Conservation (phyloP, 1,140 invertebrate species). For the Lepidotrigona ventralis region DNA sequence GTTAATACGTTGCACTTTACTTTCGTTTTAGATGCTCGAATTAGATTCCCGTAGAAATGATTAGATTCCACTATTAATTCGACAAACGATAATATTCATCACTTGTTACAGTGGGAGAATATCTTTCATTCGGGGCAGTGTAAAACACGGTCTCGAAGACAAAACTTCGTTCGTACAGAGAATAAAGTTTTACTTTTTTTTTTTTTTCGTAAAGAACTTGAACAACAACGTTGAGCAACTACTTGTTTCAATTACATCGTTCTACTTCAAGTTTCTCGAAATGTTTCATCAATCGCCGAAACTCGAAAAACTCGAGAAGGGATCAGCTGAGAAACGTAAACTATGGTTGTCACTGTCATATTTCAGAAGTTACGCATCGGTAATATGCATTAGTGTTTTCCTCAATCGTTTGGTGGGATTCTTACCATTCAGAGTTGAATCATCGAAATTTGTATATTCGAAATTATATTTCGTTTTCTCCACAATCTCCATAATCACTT, state of each 20-base stretch:
- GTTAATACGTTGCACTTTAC: background rate
- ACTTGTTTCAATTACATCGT: background rate
- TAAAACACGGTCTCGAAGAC: background rate
- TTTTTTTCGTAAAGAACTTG: background rate
- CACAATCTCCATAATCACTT: conserved; percentile 12
- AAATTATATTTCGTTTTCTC: conserved; percentile 45
- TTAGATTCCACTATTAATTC: conserved; percentile 23
- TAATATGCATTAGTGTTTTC: conserved; percentile 48
- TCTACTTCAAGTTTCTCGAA: background rate
- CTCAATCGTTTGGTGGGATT: conserved; percentile 54
- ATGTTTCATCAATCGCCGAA: background rate
- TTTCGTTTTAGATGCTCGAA: background rate
- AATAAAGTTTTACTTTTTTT: background rate
- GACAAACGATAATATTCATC: conserved; percentile 26
- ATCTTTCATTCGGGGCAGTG: background rate
- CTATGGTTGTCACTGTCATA: conserved; percentile 9
- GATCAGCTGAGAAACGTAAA: background rate
- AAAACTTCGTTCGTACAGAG: background rate
- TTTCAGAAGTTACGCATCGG: conserved; percentile 42
- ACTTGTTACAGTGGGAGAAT: conserved; percentile 12
- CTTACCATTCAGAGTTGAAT: conserved; percentile 53
- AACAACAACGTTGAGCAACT: background rate
- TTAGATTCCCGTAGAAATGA: conserved; percentile 30
- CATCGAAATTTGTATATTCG: conserved; percentile 27
- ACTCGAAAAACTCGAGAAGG: background rate